phyloP scores from a whole-genome alignment of 1,140 invertebrate species.

The Zaprionus ghesquierei region DNA sequence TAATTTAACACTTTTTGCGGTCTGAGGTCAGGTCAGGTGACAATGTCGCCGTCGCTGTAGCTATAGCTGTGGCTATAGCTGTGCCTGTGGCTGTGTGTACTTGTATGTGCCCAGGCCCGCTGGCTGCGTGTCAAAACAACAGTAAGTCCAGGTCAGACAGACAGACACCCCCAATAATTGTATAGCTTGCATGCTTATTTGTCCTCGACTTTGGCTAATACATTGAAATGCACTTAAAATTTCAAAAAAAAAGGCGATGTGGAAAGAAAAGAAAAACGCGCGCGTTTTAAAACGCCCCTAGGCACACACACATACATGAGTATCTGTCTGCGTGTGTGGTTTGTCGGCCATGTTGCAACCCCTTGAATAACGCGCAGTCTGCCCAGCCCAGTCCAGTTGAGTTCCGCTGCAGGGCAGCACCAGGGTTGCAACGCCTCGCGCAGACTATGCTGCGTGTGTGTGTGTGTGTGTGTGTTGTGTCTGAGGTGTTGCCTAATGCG shows the following conservation, averaged over 20 bases:
- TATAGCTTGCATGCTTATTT: slow-evolving; percentile 32
- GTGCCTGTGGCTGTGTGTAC: slow-evolving; percentile 1
- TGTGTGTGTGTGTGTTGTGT: background rate
- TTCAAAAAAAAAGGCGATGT: background rate
- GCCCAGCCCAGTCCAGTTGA: background rate
- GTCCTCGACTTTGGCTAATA: slow-evolving; percentile 32
- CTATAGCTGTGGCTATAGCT: too few relatives aligned
- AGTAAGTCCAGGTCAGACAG: slow-evolving; percentile 50
- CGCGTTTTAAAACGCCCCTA: slow-evolving; percentile 69
- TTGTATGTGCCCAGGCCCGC: slow-evolving; percentile 23
- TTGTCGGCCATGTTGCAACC: slow-evolving; percentile 48
- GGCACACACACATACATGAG: background rate
- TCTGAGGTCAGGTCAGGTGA: slow-evolving; percentile 39
- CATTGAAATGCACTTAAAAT: slow-evolving; percentile 75
- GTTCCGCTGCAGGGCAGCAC: too few relatives aligned
- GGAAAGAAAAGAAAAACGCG: slow-evolving; percentile 44
- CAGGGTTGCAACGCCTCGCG: background rate
- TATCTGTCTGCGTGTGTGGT: slow-evolving; percentile 32
- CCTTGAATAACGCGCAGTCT: slow-evolving; percentile 23
- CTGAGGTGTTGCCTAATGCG: slow-evolving; percentile 68
- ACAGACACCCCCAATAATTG: slow-evolving; percentile 9
- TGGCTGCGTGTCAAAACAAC: slow-evolving; percentile 81
- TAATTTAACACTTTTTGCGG: slow-evolving; percentile 78
- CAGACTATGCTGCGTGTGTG: background rate
- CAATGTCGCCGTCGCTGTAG: slow-evolving; percentile 11